phyloP scores from a whole-genome alignment of 1,140 invertebrate species.

The Bombus impatiens region DNA sequence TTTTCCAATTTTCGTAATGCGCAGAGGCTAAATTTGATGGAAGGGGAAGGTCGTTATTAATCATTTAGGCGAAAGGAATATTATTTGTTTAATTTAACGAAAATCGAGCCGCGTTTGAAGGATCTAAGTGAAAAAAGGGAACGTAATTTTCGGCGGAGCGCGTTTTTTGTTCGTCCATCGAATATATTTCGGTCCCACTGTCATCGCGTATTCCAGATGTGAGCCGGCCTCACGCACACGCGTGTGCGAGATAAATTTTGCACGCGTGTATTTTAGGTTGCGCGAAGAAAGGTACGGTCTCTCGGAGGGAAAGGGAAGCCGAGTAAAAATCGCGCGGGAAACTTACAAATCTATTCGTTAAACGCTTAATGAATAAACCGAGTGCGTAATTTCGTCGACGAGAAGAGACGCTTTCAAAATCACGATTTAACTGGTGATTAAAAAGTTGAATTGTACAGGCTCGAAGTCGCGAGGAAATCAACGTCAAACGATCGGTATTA shows the following conservation, averaged over 20 bases:
- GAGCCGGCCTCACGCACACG: slow-evolving; percentile 26
- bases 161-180: slow-evolving; percentile 56
- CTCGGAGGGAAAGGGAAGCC: background rate
- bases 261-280: slow-evolving; percentile 56
- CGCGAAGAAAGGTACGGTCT: slow-evolving; percentile 39
- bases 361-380: background rate
- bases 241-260: slow-evolving; percentile 54
- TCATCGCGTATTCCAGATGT: slow-evolving; percentile 64
- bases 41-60: background rate
- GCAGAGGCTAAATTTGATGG: too few relatives aligned
- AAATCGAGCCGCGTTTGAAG: background rate
- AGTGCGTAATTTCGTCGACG: background rate
- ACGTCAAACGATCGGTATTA: background rate
- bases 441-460: background rate
- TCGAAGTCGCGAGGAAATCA: background rate
- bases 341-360: background rate
- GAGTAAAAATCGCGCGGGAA: slow-evolving; percentile 1
- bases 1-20: too few relatives aligned
- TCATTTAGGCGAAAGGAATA: background rate
- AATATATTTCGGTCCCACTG: slow-evolving; percentile 64
- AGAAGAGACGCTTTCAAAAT: background rate
- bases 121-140: slow-evolving; percentile 14
- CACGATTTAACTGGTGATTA: background rate
- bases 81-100: background rate
- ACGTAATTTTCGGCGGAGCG: slow-evolving; percentile 17